These are phyloP conservation scores for Macroramphosus scolopax DNA, from an alignment of 2,797 vertebrate species.

Conservation along the genomic window DNA sequence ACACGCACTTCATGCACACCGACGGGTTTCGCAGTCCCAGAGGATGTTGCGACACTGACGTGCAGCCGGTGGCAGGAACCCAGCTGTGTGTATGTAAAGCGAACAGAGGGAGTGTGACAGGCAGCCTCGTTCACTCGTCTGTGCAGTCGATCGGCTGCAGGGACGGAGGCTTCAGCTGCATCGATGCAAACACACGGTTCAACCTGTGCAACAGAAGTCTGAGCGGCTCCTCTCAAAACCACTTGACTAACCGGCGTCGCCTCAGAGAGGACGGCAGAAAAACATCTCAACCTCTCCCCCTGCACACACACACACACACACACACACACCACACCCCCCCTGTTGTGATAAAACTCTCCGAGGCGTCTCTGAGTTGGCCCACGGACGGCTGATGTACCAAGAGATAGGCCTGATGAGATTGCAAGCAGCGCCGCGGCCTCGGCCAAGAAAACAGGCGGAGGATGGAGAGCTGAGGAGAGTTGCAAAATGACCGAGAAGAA, in stretches of 20 bases:
- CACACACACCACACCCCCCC: constrained; percentile 4
- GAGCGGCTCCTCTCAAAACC: no score
- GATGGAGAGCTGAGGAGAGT: constrained; percentile 20
- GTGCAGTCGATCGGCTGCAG: no score
- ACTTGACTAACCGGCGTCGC: no score
- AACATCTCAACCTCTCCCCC: constrained; percentile 18
- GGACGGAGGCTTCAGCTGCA: no score
- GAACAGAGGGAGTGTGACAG: no score
- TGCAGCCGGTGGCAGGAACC: background rate
- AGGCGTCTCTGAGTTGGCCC: constrained; percentile 36
- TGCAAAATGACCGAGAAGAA: constrained; percentile 29
- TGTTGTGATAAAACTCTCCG: constrained; percentile 30
- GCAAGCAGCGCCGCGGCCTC: constrained; percentile 35
- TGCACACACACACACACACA: no score
- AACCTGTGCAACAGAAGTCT: no score
- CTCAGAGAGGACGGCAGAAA: constrained; percentile 16
- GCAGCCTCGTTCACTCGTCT: no score
- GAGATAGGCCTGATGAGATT: constrained; percentile 55
- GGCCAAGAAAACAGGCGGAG: constrained; percentile 33
- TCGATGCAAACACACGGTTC: no score
- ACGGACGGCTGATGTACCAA: constrained; percentile 44
- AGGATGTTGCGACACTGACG: constrained; percentile 8
- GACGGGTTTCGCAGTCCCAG: background rate
- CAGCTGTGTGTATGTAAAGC: background rate
- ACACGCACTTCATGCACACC: background rate